These are phyloP conservation scores for Apus apus DNA, from an alignment of 2,113 vertebrate species.

Conservation along the genomic window DNA sequence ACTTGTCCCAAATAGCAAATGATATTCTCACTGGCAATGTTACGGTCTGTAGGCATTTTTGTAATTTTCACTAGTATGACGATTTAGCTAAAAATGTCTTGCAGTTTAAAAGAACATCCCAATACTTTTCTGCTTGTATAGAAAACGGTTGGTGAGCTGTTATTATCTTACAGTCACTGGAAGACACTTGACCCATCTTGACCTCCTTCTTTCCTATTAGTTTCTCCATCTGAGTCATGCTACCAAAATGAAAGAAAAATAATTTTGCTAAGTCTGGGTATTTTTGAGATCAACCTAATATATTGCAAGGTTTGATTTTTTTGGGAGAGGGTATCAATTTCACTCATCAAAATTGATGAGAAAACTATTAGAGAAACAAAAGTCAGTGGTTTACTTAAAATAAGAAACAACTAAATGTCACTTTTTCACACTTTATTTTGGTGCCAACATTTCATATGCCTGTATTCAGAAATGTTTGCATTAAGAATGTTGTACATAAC, in stretches of 20 bases:
- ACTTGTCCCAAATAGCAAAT: constrained; percentile 16
- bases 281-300: neutral
- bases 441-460: neutral
- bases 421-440: neutral
- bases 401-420: neutral
- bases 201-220: neutral
- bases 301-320: neutral
- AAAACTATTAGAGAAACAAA: neutral
- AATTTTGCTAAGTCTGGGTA: neutral
- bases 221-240: neutral
- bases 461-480: neutral
- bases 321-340: neutral
- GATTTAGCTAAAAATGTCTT: neutral
- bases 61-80: neutral
- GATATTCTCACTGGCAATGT: neutral
- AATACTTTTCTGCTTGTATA: neutral
- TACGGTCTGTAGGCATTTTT: neutral
- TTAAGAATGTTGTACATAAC: neutral
- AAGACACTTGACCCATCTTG: constrained; percentile 11
- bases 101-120: neutral
- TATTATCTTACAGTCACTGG: neutral
- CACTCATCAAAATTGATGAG: neutral
- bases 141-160: neutral
- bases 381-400: neutral
- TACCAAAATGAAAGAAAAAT: neutral